These are phyloP conservation scores for Flexamia atlantica DNA, from an alignment of 2,888 invertebrate species.

Conservation along the genomic window DNA sequence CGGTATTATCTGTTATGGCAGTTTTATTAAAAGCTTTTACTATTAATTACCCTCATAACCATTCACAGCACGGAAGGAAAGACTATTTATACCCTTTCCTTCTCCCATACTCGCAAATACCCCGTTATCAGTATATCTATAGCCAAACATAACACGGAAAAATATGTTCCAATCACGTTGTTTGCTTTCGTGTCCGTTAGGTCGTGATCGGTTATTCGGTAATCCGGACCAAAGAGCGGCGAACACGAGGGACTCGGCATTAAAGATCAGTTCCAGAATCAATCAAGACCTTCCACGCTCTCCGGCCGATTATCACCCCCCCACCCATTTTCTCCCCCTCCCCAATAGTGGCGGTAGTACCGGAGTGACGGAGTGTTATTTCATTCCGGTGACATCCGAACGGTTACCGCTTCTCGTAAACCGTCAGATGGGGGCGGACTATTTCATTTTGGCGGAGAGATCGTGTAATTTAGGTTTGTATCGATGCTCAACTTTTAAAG, in stretches of 20 bases:
- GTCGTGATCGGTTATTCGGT: not conserved
- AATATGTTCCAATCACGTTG: too few species aligned
- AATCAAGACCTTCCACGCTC: slow-evolving; percentile 34
- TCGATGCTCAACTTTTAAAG: too few species aligned
- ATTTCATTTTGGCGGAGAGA: slow-evolving; percentile 11
- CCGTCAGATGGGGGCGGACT: not conserved
- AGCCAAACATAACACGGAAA: too few species aligned
- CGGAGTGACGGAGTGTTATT: slow-evolving; percentile 28
- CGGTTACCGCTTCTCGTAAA: not conserved
- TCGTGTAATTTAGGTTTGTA: not conserved
- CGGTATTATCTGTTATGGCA: too few species aligned
- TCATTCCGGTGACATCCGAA: slow-evolving; percentile 19
- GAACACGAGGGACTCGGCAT: not conserved
- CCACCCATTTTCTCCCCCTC: not conserved
- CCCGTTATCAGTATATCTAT: too few species aligned
- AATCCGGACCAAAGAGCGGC: not conserved
- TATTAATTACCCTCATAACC: too few species aligned
- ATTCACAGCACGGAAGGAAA: too few species aligned
- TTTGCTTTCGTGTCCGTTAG: not conserved
- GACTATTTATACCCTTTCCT: too few species aligned
- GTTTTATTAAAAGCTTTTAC: too few species aligned
- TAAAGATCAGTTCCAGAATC: slow-evolving; percentile 28
- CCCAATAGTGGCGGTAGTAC: not conserved
- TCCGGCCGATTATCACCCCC: slow-evolving; percentile 24
- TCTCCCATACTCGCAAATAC: too few species aligned